Conservation (phyloP, 2,888 invertebrate genomes). For the Tillus elongatus region DNA sequence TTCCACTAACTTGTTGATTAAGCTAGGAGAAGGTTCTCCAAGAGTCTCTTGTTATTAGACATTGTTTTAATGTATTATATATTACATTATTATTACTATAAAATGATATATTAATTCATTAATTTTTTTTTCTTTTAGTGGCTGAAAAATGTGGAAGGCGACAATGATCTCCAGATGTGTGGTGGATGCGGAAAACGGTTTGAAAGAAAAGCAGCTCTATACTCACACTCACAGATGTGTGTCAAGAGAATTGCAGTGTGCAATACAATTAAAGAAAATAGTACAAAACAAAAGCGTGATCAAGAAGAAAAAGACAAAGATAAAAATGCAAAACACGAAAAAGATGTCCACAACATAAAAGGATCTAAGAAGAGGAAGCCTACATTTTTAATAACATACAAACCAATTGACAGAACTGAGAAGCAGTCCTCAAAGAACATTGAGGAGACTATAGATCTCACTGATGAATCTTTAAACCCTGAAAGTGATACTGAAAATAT, state of each 20-base stretch:
- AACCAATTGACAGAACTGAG: slow-evolving; percentile 8
- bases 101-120: too few species aligned
- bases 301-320: slow-evolving; percentile 12
- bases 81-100: slow-evolving; percentile 5
- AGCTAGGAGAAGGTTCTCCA: too few species aligned
- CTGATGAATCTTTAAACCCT: background rate
- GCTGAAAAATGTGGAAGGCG: slow-evolving; percentile 57
- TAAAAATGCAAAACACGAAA: slow-evolving; percentile 9
- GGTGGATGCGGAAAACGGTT: slow-evolving; percentile 63
- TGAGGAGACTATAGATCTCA: background rate
- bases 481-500: background rate
- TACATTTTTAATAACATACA: slow-evolving; percentile 18
- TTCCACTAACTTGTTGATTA: too few species aligned
- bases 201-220: slow-evolving; percentile 62
- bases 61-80: slow-evolving; percentile 7
- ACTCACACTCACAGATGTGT: slow-evolving; percentile 63
- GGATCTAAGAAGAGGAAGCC: slow-evolving; percentile 23
- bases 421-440: background rate
- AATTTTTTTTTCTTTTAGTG: slow-evolving; percentile 44
- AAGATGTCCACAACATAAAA: slow-evolving; percentile 11
- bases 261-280: slow-evolving; percentile 34
- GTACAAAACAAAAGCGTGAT: slow-evolving; percentile 23
- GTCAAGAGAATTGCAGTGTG: slow-evolving; percentile 46
- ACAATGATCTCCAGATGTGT: slow-evolving; percentile 53
- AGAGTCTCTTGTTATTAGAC: too few species aligned